A percentile compares a stretch with the other conserved stretches of the same genome.
phyloP scores from a whole-genome alignment of 2,888 invertebrate species.

The Venusia cambrica region DNA sequence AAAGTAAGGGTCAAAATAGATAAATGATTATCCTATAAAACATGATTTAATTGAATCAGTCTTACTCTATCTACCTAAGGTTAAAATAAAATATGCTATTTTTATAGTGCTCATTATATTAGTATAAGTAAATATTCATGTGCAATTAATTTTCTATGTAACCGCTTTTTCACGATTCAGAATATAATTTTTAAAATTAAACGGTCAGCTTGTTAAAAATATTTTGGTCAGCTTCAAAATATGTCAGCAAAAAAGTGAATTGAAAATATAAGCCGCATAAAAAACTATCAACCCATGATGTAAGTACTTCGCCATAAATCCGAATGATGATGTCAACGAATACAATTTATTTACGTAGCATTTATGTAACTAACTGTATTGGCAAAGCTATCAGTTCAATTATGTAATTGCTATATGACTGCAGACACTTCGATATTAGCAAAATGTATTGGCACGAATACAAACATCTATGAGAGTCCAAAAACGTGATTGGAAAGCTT shows the following conservation, averaged over 20 bases:
- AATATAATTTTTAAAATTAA: conserved; percentile 28
- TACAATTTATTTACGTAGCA: no score
- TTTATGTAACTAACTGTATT: no score
- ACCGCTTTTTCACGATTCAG: conserved; percentile 50
- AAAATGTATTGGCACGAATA: conserved; percentile 14
- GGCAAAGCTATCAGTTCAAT: conserved; percentile 5
- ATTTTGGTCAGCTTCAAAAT: no score
- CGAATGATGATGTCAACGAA: no score
- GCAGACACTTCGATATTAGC: conserved; percentile 17
- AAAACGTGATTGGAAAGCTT: conserved; percentile 14
- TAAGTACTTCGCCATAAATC: no score
- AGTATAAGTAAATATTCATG: conserved; percentile 53
- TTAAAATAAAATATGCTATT: conserved; percentile 55
- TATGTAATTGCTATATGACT: conserved; percentile 16
- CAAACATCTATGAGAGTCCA: conserved; percentile 11
- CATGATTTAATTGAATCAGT: conserved; percentile 63
- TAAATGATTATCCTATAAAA: conserved; percentile 49
- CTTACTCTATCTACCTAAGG: conserved; percentile 65
- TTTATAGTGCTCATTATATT: conserved; percentile 69
- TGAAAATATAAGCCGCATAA: no score
- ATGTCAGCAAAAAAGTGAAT: no score
- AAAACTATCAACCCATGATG: no score
- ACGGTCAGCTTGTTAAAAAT: no score
- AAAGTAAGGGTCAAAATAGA: no score
- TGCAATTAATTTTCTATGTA: conserved; percentile 54